These are phyloP conservation scores for Catocala nupta DNA, from an alignment of 2,888 invertebrate species.

Conservation along the genomic window DNA sequence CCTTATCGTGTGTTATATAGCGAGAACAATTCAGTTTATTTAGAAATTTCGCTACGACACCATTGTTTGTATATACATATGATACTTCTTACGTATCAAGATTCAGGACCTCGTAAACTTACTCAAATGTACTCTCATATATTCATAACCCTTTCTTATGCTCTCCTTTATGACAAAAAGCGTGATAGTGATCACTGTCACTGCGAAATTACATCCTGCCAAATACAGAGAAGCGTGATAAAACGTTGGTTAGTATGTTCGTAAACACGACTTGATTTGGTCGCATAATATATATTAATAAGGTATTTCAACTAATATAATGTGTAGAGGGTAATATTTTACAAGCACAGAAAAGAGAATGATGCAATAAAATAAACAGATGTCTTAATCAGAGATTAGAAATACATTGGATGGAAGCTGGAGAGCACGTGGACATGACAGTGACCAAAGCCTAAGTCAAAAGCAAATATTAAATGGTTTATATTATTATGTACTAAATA, in stretches of 20 bases:
- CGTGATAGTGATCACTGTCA: neutral
- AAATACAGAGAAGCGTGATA: neutral
- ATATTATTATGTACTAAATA: too few species aligned
- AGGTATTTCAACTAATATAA: too few species aligned
- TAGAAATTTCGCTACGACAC: neutral
- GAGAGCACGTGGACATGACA: too few species aligned
- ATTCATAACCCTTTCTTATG: slow-evolving; percentile 3
- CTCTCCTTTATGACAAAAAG: neutral
- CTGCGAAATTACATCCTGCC: neutral
- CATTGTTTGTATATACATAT: neutral
- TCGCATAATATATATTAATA: neutral
- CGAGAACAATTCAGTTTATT: too few species aligned
- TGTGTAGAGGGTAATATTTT: too few species aligned
- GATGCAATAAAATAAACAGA: too few species aligned
- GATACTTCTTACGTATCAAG: neutral
- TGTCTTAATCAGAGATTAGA: too few species aligned
- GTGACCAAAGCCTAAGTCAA: too few species aligned
- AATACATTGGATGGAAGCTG: too few species aligned
- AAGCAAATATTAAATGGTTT: too few species aligned
- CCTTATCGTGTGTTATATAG: too few species aligned
- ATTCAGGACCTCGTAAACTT: neutral
- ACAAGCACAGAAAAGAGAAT: too few species aligned
- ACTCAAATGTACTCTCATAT: neutral
- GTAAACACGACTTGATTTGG: neutral
- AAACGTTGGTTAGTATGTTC: neutral